A percentile compares a stretch with the other conserved stretches of the same genome.
Conservation (phyloP, 35 echinoderm and acorn worm genomes). For the Nesometra sesokonis region DNA sequence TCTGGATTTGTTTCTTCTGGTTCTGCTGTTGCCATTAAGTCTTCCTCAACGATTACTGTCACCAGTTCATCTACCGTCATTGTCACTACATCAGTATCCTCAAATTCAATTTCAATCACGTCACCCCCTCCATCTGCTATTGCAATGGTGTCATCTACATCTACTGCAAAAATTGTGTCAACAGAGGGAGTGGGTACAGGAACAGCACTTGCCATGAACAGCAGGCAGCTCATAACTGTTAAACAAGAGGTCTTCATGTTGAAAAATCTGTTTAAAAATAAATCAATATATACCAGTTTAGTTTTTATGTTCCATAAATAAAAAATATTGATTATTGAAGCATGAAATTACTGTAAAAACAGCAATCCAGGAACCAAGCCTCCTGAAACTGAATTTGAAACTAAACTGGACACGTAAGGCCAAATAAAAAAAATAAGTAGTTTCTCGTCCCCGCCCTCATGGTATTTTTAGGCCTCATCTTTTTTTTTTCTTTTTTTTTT, state of each 20-base stretch:
- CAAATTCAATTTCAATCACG: background rate
- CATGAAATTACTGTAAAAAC: no score
- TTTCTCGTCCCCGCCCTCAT: no score
- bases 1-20: background rate
- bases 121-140: background rate
- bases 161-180: background rate
- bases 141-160: background rate
- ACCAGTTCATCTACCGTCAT: background rate
- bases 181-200: background rate
- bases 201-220: background rate
- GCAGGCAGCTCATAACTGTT: background rate
- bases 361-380: no score
- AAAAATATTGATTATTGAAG: no score
- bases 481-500: no score
- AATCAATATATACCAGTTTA: background rate
- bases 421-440: no score
- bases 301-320: no score
- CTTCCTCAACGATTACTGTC: background rate
- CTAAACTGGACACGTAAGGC: no score
- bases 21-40: background rate
- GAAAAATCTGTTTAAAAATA: background rate
- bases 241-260: background rate
- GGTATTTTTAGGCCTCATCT: no score
- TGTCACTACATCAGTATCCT: background rate
- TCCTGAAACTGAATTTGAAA: no score